These are phyloP conservation scores for Recurvirostra avosetta DNA, from an alignment of 2,113 vertebrate species.

Conservation along the genomic window DNA sequence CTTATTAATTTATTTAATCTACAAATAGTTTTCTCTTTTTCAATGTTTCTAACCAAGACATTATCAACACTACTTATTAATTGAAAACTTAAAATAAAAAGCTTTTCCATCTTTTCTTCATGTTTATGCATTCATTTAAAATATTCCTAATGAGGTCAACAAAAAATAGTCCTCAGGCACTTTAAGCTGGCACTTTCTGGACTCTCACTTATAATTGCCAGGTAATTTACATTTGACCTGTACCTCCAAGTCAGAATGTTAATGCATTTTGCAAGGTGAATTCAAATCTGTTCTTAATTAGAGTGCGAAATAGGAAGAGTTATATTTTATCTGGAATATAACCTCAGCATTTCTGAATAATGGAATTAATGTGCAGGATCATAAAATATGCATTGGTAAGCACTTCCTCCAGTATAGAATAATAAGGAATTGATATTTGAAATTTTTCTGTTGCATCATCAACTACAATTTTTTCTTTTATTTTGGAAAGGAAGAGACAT, in stretches of 20 bases:
- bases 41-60: not conserved
- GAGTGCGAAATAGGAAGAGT: not conserved
- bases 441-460: not conserved
- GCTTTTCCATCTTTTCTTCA: not conserved
- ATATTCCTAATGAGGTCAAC: constrained; percentile 40
- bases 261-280: constrained; percentile 57
- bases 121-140: constrained; percentile 33
- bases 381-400: constrained; percentile 10
- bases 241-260: constrained; percentile 42
- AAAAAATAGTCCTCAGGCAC: constrained; percentile 38
- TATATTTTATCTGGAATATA: constrained; percentile 11
- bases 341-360: constrained; percentile 47
- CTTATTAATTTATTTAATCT: not conserved
- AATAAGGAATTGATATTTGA: not conserved
- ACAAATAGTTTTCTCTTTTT: not conserved
- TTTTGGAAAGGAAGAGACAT: not conserved
- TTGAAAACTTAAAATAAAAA: not conserved
- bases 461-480: not conserved
- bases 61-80: not conserved
- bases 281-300: constrained; percentile 60
- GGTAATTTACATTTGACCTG: constrained; percentile 69
- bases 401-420: not conserved
- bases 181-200: constrained; percentile 8
- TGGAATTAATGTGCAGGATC: not conserved
- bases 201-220: constrained; percentile 43